Conservation (phyloP, 2,113 vertebrate genomes). For the Phoxinus phoxinus region DNA sequence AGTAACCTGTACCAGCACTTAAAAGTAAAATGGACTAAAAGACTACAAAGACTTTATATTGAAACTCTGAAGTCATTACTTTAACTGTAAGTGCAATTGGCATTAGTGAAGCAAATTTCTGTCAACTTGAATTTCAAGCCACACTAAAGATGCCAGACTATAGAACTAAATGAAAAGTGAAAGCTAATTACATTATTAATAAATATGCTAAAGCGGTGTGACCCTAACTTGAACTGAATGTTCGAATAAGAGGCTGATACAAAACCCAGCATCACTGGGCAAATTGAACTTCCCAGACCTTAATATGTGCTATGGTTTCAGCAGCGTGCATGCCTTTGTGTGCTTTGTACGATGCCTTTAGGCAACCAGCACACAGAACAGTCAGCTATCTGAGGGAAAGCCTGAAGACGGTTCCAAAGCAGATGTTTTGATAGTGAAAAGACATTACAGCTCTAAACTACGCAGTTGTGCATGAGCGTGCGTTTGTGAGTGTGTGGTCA, state of each 20-base stretch:
- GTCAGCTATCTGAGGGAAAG: conserved; percentile 2
- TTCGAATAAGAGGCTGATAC: not conserved
- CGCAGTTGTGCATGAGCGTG: not conserved
- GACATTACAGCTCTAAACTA: not conserved
- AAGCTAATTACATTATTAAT: not conserved
- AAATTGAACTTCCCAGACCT: not conserved
- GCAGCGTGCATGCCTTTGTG: not conserved
- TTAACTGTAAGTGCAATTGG: not conserved
- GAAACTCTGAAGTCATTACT: not conserved
- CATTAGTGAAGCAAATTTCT: not conserved
- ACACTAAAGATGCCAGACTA: not conserved
- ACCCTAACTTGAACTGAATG: not conserved
- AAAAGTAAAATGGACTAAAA: not conserved
- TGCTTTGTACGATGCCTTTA: not conserved
- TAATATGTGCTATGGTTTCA: not conserved
- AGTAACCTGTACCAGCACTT: not conserved
- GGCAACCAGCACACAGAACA: conserved; percentile 8
- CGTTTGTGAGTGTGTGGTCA: not conserved
- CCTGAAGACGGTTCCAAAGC: conserved; percentile 14
- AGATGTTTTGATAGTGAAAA: conserved; percentile 25
- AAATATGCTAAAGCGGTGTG: not conserved
- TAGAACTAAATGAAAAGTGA: not conserved
- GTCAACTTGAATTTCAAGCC: conserved; percentile 14
- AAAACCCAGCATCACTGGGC: no score
- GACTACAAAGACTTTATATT: not conserved